Base-by-base conservation (phyloP, 2,888 invertebrate species). In the Sinodicranocentrus sp. region DNA sequence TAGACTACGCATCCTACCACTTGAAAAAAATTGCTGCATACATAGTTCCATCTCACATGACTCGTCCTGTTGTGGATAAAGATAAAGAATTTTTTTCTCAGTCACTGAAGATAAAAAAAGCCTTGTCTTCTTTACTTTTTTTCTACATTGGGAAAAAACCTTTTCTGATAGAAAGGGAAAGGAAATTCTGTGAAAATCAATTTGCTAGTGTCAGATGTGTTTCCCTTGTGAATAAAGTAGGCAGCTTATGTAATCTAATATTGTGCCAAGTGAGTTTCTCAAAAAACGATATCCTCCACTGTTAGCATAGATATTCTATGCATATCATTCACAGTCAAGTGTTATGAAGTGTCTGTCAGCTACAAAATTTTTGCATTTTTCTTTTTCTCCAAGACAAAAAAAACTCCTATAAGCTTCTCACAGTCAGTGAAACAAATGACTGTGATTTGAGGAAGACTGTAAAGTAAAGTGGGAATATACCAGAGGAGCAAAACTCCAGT, bases 1-100 rank as follows among this genome's bases (percentile, higher is more conserved):
- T 95, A 95, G 89, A 97, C 94, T 70, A 97, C 93, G 59, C 95
- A 93, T n/a, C 94, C 94, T 0, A 94, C 90, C 0, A 97, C 94
- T 91, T 98, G 97, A 21, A 93, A 85, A 26, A 95, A 92, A 89
- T 95, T 93, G 88, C 92, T 92, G 0, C 93, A 89, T 0, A 96
- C 96, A 82, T 94, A 92, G 59, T 92, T 91, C 97, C 97, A 97
- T 87, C 94, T 92, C 54, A 95, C 95, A 57, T 91, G 92, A 85
- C 93, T 92, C 15, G 94, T 94, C 89, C 96, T 95, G 91, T 48
- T 25, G n/a, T 10, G 52, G n/a, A 52, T 39, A 39, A 39, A 39
- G 8, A 39, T 19, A 17, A 54, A 54, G 54, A 54, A 54, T 21
- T 54, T 54, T 54, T 17, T 13, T 54, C 10, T 21, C 21, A 2